Evolutionary conservation across 2,888 invertebrate species (phyloP).

Genomic region (Tholera decimalis): DNA sequence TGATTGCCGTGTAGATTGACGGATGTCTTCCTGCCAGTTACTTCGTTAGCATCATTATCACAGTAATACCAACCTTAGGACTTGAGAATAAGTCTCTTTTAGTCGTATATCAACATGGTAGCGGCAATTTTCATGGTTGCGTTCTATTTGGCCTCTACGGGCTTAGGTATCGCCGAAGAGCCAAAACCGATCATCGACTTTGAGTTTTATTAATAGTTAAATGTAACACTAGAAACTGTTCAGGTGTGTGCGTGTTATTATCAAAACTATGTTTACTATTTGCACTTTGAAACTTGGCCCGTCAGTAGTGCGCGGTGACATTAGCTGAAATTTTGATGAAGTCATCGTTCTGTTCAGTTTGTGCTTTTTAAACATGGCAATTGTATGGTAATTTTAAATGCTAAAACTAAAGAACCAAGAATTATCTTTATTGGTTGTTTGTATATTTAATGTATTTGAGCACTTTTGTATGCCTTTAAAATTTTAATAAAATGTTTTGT

Average conservation of each 20-base stretch:
- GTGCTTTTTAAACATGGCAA: background rate
- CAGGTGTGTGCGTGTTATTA: constrained; percentile 39
- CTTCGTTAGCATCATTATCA: constrained; percentile 62
- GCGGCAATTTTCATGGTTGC: constrained; percentile 73
- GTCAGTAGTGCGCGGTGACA: constrained; percentile 30
- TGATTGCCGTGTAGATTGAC: constrained; percentile 81
- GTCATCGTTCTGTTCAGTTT: constrained; percentile 49
- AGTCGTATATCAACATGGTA: constrained; percentile 59
- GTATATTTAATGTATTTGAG: background rate
- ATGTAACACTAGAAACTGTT: constrained; percentile 53
- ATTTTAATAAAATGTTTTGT: background rate
- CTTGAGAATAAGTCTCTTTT: constrained; percentile 64
- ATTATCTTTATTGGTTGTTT: background rate
- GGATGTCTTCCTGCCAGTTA: constrained; percentile 84
- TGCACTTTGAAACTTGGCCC: constrained; percentile 62
- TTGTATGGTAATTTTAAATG: background rate
- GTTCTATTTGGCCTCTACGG: constrained; percentile 76
- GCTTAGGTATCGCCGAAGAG: constrained; percentile 76
- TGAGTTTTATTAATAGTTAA: constrained; percentile 65
- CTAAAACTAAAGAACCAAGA: background rate
- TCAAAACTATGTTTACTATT: constrained; percentile 57
- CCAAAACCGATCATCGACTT: constrained; percentile 80
- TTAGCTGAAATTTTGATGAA: constrained; percentile 62
- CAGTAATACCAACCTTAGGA: constrained; percentile 69
- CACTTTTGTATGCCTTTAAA: background rate